These are phyloP conservation scores for Lordiphosa mommai DNA, from an alignment of 1,140 invertebrate genomes.

Conservation along the genomic window DNA sequence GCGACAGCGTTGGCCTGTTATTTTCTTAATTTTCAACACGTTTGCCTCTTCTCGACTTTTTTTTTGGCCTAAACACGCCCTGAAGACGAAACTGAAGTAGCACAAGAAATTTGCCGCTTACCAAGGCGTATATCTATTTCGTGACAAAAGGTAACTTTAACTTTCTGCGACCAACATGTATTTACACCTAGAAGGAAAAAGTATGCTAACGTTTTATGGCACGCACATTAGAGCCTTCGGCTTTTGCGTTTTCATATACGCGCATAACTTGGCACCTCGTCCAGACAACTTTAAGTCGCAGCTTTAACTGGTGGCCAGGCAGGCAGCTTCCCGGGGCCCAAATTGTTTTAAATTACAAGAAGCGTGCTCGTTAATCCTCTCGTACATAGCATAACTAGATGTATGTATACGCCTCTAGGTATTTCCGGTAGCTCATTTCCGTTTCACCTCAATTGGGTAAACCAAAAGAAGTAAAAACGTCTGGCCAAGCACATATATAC, in stretches of 20 bases:
- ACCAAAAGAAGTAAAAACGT: constrained; percentile 38
- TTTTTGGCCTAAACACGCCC: neutral
- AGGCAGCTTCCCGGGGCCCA: constrained; percentile 32
- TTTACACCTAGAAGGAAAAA: constrained; percentile 62
- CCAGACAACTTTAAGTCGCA: constrained; percentile 16
- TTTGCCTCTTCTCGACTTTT: constrained; percentile 58
- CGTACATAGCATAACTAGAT: constrained; percentile 18
- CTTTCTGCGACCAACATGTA: constrained; percentile 50
- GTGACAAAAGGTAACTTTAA: constrained; percentile 78
- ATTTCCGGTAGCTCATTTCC: constrained; percentile 79
- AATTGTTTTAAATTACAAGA: constrained; percentile 74
- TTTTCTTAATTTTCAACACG: constrained; percentile 77
- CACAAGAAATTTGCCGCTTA: constrained; percentile 14
- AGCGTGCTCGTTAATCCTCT: constrained; percentile 54
- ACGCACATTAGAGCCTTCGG: constrained; percentile 52
- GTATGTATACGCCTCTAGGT: constrained; percentile 46
- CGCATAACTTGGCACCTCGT: constrained; percentile 73
- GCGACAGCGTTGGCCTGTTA: constrained; percentile 62
- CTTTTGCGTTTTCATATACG: constrained; percentile 49
- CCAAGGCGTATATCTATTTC: constrained; percentile 72
- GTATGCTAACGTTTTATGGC: constrained; percentile 76
- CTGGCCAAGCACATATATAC: neutral
- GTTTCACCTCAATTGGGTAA: constrained; percentile 76
- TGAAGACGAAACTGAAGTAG: too few relatives aligned
- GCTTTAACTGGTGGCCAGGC: neutral